Percentiles rank a stretch among this genome's conserved stretches.
phyloP scores from a whole-genome alignment of 2,113 vertebrate genomes.

The Nipponia nippon region DNA sequence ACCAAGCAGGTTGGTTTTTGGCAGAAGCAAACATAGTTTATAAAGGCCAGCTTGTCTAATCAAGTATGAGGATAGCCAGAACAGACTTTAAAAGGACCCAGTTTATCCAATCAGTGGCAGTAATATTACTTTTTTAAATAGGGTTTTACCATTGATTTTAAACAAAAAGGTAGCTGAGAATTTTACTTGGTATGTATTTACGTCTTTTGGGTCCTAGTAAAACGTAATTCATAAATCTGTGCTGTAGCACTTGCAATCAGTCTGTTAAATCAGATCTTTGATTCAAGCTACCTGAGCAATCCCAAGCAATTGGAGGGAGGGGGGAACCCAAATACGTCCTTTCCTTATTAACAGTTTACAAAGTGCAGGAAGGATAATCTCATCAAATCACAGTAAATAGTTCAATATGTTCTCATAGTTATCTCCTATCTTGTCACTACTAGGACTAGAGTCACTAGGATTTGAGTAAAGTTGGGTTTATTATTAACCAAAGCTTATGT shows the following conservation, averaged over 20 bases:
- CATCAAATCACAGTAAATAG: not conserved
- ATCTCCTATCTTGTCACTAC: not conserved
- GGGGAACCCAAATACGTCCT: not conserved
- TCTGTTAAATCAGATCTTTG: not conserved
- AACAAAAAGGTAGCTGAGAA: not conserved
- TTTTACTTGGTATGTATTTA: not conserved
- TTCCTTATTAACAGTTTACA: not conserved
- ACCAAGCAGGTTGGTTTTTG: not conserved
- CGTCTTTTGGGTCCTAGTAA: not conserved
- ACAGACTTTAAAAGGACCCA: not conserved
- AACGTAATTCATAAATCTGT: not conserved
- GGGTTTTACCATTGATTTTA: not conserved
- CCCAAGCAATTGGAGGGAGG: not conserved
- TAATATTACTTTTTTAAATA: not conserved
- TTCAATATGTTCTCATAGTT: not conserved
- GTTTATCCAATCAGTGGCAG: not conserved
- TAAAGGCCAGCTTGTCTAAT: conserved; percentile 1
- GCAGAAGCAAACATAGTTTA: not conserved
- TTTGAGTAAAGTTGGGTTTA: conserved; percentile 40
- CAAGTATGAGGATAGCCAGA: not conserved
- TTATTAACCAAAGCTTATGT: conserved; percentile 47
- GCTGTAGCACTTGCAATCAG: not conserved
- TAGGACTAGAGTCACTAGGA: not conserved
- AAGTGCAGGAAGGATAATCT: not conserved
- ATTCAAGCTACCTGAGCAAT: not conserved